phyloP scores from a whole-genome alignment of 2,797 vertebrate species.

The Kryptopterus vitreolus region DNA sequence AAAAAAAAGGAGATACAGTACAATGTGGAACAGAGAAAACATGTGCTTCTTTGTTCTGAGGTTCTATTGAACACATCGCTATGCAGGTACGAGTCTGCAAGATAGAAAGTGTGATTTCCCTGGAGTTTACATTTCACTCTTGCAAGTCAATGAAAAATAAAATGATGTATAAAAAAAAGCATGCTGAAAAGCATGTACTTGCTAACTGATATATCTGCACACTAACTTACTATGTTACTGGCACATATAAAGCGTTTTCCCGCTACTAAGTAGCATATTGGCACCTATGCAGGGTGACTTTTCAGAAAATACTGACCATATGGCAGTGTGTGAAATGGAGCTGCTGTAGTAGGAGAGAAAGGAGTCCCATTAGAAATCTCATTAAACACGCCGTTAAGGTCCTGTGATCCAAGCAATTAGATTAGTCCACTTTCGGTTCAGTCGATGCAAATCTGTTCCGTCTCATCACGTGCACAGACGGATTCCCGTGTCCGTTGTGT shows the following conservation, averaged over 20 bases:
- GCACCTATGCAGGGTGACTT: slow-evolving; percentile 28
- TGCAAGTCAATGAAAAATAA: background rate
- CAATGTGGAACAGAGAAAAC: background rate
- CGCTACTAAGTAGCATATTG: slow-evolving; percentile 1
- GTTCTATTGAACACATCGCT: background rate
- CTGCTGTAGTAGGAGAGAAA: slow-evolving; percentile 22
- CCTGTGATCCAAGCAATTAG: slow-evolving; percentile 36
- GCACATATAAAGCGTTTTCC: background rate
- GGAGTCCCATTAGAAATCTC: slow-evolving; percentile 32
- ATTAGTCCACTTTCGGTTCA: slow-evolving; percentile 38
- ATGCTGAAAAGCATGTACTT: background rate
- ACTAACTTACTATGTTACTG: background rate
- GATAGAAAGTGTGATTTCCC: background rate
- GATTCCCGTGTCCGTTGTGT: slow-evolving; percentile 45
- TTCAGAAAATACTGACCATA: slow-evolving; percentile 15
- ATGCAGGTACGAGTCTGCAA: background rate
- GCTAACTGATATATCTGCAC: background rate
- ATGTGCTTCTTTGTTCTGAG: background rate
- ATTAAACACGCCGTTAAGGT: slow-evolving; percentile 35
- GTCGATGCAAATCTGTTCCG: slow-evolving; percentile 49
- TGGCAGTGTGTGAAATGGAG: slow-evolving; percentile 21
- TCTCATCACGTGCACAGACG: slow-evolving; percentile 37
- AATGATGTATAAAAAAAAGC: background rate
- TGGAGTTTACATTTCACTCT: background rate
- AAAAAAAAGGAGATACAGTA: background rate